A percentile compares a stretch with the other conserved stretches of the same genome.
Evolutionary conservation across 1,140 invertebrate genomes (phyloP).

Genomic region (Eriosoma lanigerum): DNA sequence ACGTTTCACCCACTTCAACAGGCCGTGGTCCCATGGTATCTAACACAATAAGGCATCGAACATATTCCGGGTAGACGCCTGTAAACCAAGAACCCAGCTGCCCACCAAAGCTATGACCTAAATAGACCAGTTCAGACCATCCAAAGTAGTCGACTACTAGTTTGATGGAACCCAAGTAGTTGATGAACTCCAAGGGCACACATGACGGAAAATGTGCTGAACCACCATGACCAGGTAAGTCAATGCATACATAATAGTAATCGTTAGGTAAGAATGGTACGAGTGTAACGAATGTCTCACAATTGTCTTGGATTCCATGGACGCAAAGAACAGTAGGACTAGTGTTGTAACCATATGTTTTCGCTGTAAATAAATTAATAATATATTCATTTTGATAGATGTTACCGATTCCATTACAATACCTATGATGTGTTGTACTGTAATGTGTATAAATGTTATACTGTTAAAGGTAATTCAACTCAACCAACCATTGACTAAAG

Average conservation of each 20-base stretch:
- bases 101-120: slow-evolving; percentile 81
- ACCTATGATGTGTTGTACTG: neutral
- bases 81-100: slow-evolving; percentile 77
- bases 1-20: slow-evolving; percentile 16
- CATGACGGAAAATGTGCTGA: slow-evolving; percentile 76
- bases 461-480: too few species aligned
- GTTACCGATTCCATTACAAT: neutral
- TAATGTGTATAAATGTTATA: neutral
- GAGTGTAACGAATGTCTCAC: slow-evolving; percentile 79
- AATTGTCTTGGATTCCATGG: slow-evolving; percentile 90
- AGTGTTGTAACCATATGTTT: slow-evolving; percentile 74
- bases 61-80: slow-evolving; percentile 71
- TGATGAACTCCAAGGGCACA: slow-evolving; percentile 71
- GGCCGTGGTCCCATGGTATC: slow-evolving; percentile 60
- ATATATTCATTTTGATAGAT: slow-evolving; percentile 51
- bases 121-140: slow-evolving; percentile 73
- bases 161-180: slow-evolving; percentile 67
- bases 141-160: slow-evolving; percentile 74
- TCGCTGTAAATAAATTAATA: slow-evolving; percentile 62
- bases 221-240: slow-evolving; percentile 78
- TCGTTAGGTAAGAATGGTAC: slow-evolving; percentile 70
- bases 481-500: too few species aligned
- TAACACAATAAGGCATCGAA: slow-evolving; percentile 70
- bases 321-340: slow-evolving; percentile 74
- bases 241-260: slow-evolving; percentile 68